Conservation (phyloP, 2,797 vertebrate genomes). For the Enteromius mattozi region DNA sequence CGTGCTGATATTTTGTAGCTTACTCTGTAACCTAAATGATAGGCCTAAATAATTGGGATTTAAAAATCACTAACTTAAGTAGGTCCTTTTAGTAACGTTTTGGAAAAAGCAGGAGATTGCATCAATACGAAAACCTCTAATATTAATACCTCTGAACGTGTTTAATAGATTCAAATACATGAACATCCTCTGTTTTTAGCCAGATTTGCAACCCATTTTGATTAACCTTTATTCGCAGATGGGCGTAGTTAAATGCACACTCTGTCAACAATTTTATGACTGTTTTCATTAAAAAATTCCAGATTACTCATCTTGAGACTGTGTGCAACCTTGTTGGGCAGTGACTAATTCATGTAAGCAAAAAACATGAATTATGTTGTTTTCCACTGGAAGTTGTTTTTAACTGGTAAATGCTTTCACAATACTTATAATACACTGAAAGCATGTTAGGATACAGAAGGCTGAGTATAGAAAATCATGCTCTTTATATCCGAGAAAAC, state of each 20-base stretch:
- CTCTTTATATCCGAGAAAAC: slow-evolving; percentile 17
- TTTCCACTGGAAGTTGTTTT: not conserved
- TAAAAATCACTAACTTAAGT: not conserved
- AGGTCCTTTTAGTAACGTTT: not conserved
- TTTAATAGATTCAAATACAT: slow-evolving; percentile 3
- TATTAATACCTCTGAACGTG: not conserved
- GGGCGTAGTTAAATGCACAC: not conserved
- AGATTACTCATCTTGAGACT: not conserved
- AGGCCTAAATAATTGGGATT: not conserved
- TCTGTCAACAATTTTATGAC: not conserved
- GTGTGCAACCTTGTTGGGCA: not conserved
- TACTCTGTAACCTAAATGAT: not conserved
- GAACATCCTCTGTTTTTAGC: not conserved
- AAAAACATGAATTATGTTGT: not conserved
- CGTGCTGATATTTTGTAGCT: not conserved
- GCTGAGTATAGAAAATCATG: not conserved
- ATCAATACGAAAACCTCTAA: not conserved
- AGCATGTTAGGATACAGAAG: not conserved
- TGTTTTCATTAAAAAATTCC: not conserved
- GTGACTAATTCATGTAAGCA: not conserved
- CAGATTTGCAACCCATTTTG: not conserved
- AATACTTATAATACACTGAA: not conserved
- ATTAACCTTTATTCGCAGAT: not conserved
- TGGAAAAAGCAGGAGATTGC: not conserved
- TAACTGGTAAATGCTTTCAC: not conserved